These are phyloP conservation scores for Clarias macrocephalus DNA, from an alignment of 2,113 vertebrate genomes.

Conservation along the genomic window DNA sequence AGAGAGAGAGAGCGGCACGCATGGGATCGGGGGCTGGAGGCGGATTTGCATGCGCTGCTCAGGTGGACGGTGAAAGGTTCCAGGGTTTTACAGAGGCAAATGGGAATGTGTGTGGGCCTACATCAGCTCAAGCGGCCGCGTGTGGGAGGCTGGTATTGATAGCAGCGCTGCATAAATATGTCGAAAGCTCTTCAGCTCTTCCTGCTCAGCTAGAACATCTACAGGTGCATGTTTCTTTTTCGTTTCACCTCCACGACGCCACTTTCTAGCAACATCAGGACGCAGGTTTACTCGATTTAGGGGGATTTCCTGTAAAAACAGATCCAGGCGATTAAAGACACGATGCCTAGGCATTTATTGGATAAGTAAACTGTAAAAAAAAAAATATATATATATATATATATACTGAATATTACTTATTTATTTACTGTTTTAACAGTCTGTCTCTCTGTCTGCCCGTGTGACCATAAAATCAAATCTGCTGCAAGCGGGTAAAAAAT, in stretches of 20 bases:
- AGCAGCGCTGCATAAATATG: conserved; percentile 47
- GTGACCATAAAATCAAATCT: conserved; percentile 29
- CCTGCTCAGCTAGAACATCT: conserved; percentile 19
- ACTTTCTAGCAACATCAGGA: not conserved
- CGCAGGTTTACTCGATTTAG: not conserved
- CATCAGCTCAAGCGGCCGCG: conserved; percentile 37
- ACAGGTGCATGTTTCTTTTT: not conserved
- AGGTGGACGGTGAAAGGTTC: conserved; percentile 43
- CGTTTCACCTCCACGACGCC: too few relatives aligned
- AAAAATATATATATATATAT: too few relatives aligned
- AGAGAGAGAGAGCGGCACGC: not conserved
- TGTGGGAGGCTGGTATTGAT: conserved; percentile 53
- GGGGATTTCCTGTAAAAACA: not conserved
- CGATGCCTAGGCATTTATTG: not conserved
- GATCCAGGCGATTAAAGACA: not conserved
- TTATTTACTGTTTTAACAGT: too few relatives aligned
- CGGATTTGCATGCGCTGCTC: conserved; percentile 42
- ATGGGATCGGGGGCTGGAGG: conserved; percentile 9
- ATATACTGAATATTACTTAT: too few relatives aligned
- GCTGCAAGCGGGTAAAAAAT: not conserved
- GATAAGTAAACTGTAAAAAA: too few relatives aligned
- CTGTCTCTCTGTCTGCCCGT: not conserved
- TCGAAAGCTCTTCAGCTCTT: conserved; percentile 40
- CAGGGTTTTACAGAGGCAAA: conserved; percentile 34
- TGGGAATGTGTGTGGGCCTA: conserved; percentile 38